phyloP scores from a whole-genome alignment of 1,140 invertebrate species.

The Akabosia matsudoensis region DNA sequence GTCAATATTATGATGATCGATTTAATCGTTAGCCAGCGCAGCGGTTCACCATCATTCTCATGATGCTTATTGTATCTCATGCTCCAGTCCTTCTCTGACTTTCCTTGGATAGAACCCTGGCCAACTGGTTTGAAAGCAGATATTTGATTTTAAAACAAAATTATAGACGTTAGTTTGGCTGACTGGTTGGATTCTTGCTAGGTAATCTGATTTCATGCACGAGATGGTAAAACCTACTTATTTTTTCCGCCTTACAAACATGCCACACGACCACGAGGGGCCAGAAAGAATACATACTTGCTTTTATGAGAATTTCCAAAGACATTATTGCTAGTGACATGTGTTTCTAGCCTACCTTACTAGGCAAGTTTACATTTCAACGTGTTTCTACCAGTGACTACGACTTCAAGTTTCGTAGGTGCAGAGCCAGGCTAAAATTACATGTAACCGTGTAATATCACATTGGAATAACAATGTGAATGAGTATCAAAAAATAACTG shows the following conservation, averaged over 20 bases:
- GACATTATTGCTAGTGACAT: constrained; percentile 16
- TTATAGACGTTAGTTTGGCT: background rate
- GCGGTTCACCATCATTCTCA: constrained; percentile 3
- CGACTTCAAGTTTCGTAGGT: no score
- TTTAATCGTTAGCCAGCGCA: constrained; percentile 9
- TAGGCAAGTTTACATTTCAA: no score
- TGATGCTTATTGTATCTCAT: no score
- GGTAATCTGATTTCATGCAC: constrained; percentile 20
- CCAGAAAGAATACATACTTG: background rate
- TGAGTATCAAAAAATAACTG: no score
- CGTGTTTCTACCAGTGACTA: no score
- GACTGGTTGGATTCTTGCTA: background rate
- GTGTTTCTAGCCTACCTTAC: background rate
- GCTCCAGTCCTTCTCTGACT: no score
- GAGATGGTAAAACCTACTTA: constrained; percentile 3
- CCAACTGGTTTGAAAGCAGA: no score
- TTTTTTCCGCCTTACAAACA: background rate
- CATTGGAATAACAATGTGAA: no score
- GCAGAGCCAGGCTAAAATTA: background rate
- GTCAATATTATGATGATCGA: constrained; percentile 4
- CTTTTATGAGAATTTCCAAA: constrained; percentile 22
- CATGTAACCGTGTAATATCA: background rate
- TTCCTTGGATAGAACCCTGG: no score
- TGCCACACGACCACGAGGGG: background rate
- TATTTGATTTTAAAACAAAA: background rate